Percentiles rank a stretch among this genome's conserved stretches.
Conservation (phyloP, 2,797 vertebrate genomes). For the Gorsachius magnificus region DNA sequence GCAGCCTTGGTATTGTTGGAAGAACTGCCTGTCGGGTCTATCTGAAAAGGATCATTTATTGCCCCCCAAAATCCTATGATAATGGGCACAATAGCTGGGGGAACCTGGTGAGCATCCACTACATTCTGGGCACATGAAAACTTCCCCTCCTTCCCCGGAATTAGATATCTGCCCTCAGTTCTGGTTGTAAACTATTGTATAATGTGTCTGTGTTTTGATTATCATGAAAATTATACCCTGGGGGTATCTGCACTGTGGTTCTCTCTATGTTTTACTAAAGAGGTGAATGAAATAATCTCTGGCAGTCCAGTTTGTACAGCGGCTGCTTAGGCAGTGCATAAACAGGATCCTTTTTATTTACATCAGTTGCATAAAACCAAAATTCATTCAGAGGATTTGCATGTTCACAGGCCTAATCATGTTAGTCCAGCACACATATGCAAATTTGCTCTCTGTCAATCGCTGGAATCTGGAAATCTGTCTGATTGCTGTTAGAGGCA, state of each 20-base stretch:
- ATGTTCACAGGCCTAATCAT: conserved; percentile 48
- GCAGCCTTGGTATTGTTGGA: background rate
- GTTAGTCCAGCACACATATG: conserved; percentile 13
- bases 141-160: background rate
- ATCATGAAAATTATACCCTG: conserved; percentile 29
- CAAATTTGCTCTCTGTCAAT: conserved; percentile 32
- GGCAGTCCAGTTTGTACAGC: background rate
- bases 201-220: background rate
- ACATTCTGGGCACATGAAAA: background rate
- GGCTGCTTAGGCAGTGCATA: conserved; percentile 11
- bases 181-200: conserved; percentile 4
- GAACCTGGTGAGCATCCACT: background rate
- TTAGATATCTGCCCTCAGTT: background rate
- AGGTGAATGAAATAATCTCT: conserved; percentile 49
- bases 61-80: background rate
- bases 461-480: conserved; percentile 37
- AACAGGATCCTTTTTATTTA: conserved; percentile 58
- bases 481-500: background rate
- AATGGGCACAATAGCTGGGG: background rate
- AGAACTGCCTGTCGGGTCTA: background rate
- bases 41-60: background rate
- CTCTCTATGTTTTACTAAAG: background rate
- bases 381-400: conserved; percentile 54
- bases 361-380: conserved; percentile 28
- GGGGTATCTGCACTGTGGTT: background rate